phyloP scores from a whole-genome alignment of 2,113 vertebrate genomes.

The Percina caprodes region DNA sequence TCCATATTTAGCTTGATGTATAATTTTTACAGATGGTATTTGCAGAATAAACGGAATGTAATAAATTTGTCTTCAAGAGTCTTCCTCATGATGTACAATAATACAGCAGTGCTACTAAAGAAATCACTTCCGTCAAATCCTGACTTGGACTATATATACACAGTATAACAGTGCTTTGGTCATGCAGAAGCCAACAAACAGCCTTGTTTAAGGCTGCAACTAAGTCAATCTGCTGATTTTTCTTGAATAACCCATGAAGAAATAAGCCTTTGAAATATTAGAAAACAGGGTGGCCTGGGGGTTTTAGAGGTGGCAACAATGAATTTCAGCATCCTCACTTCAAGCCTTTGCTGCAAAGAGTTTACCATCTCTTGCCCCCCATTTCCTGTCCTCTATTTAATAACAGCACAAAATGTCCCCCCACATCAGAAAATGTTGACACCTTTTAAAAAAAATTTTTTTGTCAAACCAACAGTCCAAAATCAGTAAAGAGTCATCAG shows the following conservation, averaged over 20 bases:
- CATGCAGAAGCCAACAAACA: neutral
- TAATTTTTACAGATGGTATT: conserved; percentile 85
- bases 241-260: neutral
- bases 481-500: neutral
- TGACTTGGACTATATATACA: neutral
- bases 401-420: neutral
- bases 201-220: neutral
- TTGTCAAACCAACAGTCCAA: neutral
- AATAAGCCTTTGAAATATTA: neutral
- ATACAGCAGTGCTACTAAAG: neutral
- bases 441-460: neutral
- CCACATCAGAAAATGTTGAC: neutral
- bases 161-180: neutral
- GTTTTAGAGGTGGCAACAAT: too few species aligned
- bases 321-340: too few species aligned
- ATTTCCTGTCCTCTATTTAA: neutral
- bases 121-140: neutral
- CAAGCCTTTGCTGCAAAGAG: neutral
- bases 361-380: neutral
- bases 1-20: conserved; percentile 80
- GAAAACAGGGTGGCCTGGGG: neutral
- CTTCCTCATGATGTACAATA: neutral
- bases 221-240: neutral
- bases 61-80: conserved; percentile 35
- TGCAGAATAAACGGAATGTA: conserved; percentile 85